Evolutionary conservation across 1,140 invertebrate species (phyloP), one percentile per base, ranked within the genome.

Genomic region (Charaxes varanes): DNA sequence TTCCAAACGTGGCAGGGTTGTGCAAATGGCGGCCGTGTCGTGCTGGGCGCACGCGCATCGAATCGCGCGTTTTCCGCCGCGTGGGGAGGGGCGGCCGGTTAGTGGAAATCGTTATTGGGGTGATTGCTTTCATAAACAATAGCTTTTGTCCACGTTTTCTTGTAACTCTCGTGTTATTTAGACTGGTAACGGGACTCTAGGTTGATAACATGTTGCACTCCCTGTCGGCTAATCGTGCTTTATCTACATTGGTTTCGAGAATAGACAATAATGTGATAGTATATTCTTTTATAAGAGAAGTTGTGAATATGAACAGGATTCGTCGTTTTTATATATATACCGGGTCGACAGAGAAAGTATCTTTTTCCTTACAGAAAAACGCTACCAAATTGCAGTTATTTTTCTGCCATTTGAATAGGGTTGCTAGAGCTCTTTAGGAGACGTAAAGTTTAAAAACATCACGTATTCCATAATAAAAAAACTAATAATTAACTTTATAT

Each of bases 41-140:
- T 37, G 52, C 43, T 46, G 47, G 55, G 58, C 74, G 73, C 78
- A 79, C 62, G 74, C 78, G 74, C 73, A 65, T 66, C 78, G 71
- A 82, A 82, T 82, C 67, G 69, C 64, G 66, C 64, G 68, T 77
- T 79, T 81, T 73, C 72, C 69, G 69, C 69, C 61, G 63, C 50
- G 56, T 27, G 13, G 4, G 14, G 14, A 6, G 27, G 27, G 27
- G 49, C 53, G 50, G 53, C 47, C 66, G 62, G 49, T 82, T 79
- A 70, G 74, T 77, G 71, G 78, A 80, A 79, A 80, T 78, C 62
- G 69, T 78, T 82, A 80, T 82, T 82, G 67, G 73, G 71, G 71
- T 82, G 78, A 82, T 79, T 79, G 73, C 71, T 73, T 79, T 72
- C 73, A 80, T 81, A 73, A 81, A 82, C 76, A 82, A 78, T 80